Evolutionary conservation across 2,797 vertebrate species (phyloP).

Genomic region (Holocentrus rufus): DNA sequence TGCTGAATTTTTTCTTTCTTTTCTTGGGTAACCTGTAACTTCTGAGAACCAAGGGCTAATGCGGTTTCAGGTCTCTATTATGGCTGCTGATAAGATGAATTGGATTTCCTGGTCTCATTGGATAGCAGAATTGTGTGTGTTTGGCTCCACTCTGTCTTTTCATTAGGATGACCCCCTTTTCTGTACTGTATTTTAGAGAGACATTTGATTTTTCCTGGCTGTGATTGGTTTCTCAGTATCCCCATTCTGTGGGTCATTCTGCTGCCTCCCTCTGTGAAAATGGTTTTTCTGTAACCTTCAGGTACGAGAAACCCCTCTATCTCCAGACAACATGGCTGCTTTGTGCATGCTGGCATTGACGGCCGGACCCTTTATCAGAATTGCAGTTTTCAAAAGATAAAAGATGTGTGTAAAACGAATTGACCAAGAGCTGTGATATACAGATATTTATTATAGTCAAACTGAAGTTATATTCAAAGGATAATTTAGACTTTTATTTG

Average conservation of each 20-base stretch:
- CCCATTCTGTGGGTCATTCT: slow-evolving; percentile 30
- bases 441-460: not conserved
- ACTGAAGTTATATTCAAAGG: not conserved
- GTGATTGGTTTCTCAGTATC: slow-evolving; percentile 59
- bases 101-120: slow-evolving; percentile 47
- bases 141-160: slow-evolving; percentile 24
- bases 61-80: slow-evolving; percentile 46
- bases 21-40: slow-evolving; percentile 39
- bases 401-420: not conserved
- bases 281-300: slow-evolving; percentile 43
- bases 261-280: slow-evolving; percentile 47
- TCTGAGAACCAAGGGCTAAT: slow-evolving; percentile 37
- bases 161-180: slow-evolving; percentile 8
- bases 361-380: not conserved
- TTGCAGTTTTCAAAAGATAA: slow-evolving; percentile 18
- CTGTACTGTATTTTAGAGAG: slow-evolving; percentile 23
- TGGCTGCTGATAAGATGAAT: slow-evolving; percentile 60
- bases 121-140: slow-evolving; percentile 20
- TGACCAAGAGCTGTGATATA: not conserved
- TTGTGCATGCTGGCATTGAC: slow-evolving; percentile 20
- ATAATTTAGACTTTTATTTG: not conserved
- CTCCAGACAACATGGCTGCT: slow-evolving; percentile 19
- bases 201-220: slow-evolving; percentile 50
- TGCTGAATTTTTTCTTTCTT: not conserved
- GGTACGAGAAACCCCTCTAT: slow-evolving; percentile 34